Evolutionary conservation across 2,888 invertebrate species (phyloP).

Genomic region (Harmothoe impar): DNA sequence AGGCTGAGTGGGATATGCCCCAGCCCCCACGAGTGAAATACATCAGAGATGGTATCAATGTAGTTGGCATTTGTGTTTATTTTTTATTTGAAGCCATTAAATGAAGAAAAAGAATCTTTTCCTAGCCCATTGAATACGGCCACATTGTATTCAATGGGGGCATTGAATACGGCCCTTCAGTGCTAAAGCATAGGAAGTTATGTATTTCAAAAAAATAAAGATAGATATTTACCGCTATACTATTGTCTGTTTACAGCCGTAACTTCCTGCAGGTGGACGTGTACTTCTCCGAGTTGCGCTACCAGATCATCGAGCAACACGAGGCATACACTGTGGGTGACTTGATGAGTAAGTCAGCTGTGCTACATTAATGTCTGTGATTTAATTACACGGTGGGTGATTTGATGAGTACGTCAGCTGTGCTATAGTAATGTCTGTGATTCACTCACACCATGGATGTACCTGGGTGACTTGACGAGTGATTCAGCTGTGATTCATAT

Average conservation of each 20-base stretch:
- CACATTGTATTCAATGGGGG: too few relatives aligned
- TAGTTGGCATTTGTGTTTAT: too few relatives aligned
- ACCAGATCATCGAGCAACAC: constrained; percentile 9
- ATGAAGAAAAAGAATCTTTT: too few relatives aligned
- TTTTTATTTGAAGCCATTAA: too few relatives aligned
- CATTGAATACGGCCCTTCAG: too few relatives aligned
- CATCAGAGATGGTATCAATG: too few relatives aligned
- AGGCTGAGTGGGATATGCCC: too few relatives aligned
- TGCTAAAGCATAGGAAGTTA: too few relatives aligned
- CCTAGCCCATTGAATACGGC: too few relatives aligned
- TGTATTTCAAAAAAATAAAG: background rate
- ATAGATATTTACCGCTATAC: too few relatives aligned
- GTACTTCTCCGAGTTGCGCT: constrained; percentile 50
- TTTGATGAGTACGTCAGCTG: constrained; percentile 27
- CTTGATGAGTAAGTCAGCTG: constrained; percentile 35
- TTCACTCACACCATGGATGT: background rate
- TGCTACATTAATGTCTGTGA: background rate
- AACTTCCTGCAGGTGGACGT: constrained; percentile 60
- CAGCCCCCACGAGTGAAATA: too few relatives aligned
- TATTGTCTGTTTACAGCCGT: background rate
- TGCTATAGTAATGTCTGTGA: background rate
- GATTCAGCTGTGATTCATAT: background rate
- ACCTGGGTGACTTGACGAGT: constrained; percentile 18
- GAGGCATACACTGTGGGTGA: constrained; percentile 34
- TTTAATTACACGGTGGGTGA: constrained; percentile 22